A percentile compares a stretch with the other conserved stretches of the same genome.
phyloP scores from a whole-genome alignment of 1,140 invertebrate species.

The Eumeta japonica region DNA sequence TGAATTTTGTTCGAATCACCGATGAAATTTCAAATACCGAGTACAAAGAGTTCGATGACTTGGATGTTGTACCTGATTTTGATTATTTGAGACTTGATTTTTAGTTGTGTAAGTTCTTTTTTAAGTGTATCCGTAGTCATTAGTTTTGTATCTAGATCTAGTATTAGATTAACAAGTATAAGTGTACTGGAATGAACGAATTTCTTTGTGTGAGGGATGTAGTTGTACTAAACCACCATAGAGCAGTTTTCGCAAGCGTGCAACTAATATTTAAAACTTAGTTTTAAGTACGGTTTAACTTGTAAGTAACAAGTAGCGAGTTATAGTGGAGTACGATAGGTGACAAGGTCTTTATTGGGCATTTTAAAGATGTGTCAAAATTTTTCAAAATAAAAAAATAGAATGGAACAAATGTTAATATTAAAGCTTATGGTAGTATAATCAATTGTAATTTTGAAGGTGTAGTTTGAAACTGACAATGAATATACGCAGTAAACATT shows the following conservation, averaged over 20 bases:
- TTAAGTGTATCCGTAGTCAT: too few relatives aligned
- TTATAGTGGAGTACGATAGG: background rate
- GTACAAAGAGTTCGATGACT: too few relatives aligned
- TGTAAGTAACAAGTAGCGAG: background rate
- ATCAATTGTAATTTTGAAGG: constrained; percentile 54
- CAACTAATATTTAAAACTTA: constrained; percentile 36
- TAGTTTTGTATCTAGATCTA: constrained; percentile 23
- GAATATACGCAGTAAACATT: constrained; percentile 47
- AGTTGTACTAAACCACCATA: constrained; percentile 39
- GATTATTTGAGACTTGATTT: constrained; percentile 48
- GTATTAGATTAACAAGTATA: constrained; percentile 18
- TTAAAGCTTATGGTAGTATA: constrained; percentile 55
- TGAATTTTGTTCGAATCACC: too few relatives aligned
- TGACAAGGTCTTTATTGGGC: constrained; percentile 12
- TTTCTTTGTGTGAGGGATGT: constrained; percentile 36
- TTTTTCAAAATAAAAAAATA: constrained; percentile 39
- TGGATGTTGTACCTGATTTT: constrained; percentile 58
- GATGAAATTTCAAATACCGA: too few relatives aligned
- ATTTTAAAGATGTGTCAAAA: constrained; percentile 48
- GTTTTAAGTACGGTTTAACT: background rate
- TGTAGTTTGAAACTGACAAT: constrained; percentile 51
- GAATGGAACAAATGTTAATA: constrained; percentile 42
- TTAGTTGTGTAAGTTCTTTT: constrained; percentile 46
- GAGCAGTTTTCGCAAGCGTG: constrained; percentile 42
- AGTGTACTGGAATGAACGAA: constrained; percentile 41